Evolutionary conservation across 2,797 vertebrate genomes (phyloP).

Genomic region (Mionectes olivaceus): DNA sequence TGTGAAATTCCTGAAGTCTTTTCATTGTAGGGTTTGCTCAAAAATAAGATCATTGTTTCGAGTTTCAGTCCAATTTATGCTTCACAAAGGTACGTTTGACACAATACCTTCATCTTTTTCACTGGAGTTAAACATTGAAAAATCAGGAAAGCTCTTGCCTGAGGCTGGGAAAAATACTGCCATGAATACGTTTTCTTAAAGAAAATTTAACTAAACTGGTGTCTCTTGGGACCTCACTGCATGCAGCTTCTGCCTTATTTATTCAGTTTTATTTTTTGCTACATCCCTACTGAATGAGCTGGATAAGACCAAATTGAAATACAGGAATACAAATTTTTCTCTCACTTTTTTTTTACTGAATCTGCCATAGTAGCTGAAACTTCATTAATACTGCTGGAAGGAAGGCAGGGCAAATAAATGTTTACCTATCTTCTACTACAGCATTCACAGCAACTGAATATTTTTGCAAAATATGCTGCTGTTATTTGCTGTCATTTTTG

Average conservation of each 20-base stretch:
- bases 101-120: neutral
- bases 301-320: conserved; percentile 17
- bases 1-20: neutral
- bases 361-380: neutral
- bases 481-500: conserved; percentile 5
- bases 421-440: neutral
- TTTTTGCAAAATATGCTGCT: neutral
- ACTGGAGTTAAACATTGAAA: neutral
- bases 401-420: neutral
- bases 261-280: conserved; percentile 37
- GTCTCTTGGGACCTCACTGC: neutral
- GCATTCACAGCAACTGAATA: neutral
- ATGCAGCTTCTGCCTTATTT: conserved; percentile 32
- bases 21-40: neutral
- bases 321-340: conserved; percentile 20
- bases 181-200: conserved; percentile 21
- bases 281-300: neutral
- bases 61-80: neutral
- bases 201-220: conserved; percentile 27
- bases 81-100: conserved; percentile 2
- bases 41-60: neutral
- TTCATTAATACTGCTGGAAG: neutral
- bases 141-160: neutral
- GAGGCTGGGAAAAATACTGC: neutral
- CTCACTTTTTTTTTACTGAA: neutral